These are phyloP conservation scores for Rousettus madagascariensis DNA, from an alignment of 2,797 vertebrate species.

Conservation along the genomic window DNA sequence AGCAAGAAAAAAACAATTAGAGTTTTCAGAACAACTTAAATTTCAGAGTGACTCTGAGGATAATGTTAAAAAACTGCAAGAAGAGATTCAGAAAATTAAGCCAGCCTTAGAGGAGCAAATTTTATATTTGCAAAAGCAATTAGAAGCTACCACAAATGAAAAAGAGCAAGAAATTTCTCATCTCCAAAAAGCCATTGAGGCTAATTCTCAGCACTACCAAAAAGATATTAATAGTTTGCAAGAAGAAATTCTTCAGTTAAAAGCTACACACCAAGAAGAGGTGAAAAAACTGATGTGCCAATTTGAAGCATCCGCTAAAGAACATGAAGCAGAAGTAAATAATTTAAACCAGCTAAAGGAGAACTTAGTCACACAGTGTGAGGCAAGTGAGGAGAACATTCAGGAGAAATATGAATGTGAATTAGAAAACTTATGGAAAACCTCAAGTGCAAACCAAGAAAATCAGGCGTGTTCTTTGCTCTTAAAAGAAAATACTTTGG, in stretches of 20 bases:
- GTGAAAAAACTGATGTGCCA: slow-evolving; percentile 87
- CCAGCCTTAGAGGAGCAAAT: slow-evolving; percentile 87
- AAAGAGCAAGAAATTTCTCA: slow-evolving; percentile 84
- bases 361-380: slow-evolving; percentile 85
- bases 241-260: slow-evolving; percentile 87
- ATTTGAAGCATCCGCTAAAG: slow-evolving; percentile 82
- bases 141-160: slow-evolving; percentile 82
- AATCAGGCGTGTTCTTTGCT: slow-evolving; percentile 48
- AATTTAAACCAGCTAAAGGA: slow-evolving; percentile 87
- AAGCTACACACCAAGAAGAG: slow-evolving; percentile 88
- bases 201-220: slow-evolving; percentile 85
- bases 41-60: slow-evolving; percentile 81
- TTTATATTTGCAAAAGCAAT: slow-evolving; percentile 84
- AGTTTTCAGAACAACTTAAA: slow-evolving; percentile 83
- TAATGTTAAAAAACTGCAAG: slow-evolving; percentile 80
- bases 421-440: slow-evolving; percentile 76
- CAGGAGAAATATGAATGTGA: slow-evolving; percentile 86
- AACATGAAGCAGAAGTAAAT: slow-evolving; percentile 88
- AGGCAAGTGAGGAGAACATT: slow-evolving; percentile 86
- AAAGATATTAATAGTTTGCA: slow-evolving; percentile 89
- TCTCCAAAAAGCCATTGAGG: slow-evolving; percentile 87
- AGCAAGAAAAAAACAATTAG: slow-evolving; percentile 83
- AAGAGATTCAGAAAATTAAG: slow-evolving; percentile 82
- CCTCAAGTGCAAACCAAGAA: slow-evolving; percentile 74
- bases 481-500: slow-evolving; percentile 33